These are phyloP conservation scores for Gobius niger DNA, from an alignment of 2,113 vertebrate genomes.

Conservation along the genomic window DNA sequence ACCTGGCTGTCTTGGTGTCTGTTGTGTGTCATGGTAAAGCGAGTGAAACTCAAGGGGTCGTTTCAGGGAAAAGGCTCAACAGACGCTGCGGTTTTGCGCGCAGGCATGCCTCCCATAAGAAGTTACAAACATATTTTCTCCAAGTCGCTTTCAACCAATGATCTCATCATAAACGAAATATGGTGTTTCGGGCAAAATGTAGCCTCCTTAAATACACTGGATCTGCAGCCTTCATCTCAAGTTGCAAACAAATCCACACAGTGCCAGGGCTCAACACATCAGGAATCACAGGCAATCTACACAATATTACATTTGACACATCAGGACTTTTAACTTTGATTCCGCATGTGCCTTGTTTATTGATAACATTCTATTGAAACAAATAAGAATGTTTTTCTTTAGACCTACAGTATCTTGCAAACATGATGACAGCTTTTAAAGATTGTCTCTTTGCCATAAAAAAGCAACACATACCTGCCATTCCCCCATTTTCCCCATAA, in stretches of 20 bases:
- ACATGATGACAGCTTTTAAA: conserved; percentile 54
- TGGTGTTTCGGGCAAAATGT: too few species aligned
- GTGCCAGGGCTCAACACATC: neutral
- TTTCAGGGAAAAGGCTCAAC: conserved; percentile 8
- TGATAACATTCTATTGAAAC: neutral
- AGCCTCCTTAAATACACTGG: too few species aligned
- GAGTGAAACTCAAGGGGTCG: conserved; percentile 20
- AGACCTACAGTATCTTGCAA: conserved; percentile 27
- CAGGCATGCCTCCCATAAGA: neutral
- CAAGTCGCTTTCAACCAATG: neutral
- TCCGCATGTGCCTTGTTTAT: too few species aligned
- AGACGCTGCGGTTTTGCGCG: neutral
- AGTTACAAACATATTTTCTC: conserved; percentile 13
- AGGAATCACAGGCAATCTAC: neutral
- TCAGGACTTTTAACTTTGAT: too few species aligned
- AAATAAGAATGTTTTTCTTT: neutral
- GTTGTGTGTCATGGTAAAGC: conserved; percentile 9
- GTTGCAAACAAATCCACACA: neutral
- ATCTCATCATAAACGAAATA: too few species aligned
- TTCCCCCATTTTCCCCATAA: conserved; percentile 94
- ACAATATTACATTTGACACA: neutral
- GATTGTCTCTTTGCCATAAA: conserved; percentile 59
- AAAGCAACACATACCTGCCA: conserved; percentile 89
- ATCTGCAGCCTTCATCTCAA: too few species aligned
- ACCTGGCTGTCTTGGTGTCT: conserved; percentile 2